These are phyloP conservation scores for Rhingia rostrata DNA, from an alignment of 2,888 invertebrate species.

Conservation along the genomic window DNA sequence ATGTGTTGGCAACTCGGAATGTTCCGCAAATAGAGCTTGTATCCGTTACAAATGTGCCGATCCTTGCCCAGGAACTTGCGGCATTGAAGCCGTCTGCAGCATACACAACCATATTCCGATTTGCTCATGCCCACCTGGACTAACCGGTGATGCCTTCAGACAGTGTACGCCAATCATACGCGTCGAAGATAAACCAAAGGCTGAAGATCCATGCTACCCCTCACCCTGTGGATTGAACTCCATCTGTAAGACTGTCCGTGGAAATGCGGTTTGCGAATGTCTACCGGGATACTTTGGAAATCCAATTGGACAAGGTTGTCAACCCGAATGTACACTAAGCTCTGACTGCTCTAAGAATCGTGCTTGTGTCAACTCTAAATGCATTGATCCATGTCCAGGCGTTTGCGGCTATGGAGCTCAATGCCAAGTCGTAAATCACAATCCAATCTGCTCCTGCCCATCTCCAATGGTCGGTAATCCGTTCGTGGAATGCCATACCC, in stretches of 20 bases:
- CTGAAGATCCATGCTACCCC: constrained; percentile 86
- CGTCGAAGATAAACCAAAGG: constrained; percentile 76
- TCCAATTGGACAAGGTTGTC: constrained; percentile 87
- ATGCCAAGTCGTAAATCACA: constrained; percentile 92
- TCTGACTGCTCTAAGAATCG: constrained; percentile 90
- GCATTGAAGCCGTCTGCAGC: constrained; percentile 91
- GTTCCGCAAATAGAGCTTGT: constrained; percentile 91
- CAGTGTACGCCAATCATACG: constrained; percentile 83
- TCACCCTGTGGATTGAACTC: constrained; percentile 92
- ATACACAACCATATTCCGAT: constrained; percentile 88
- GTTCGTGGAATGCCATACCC: constrained; percentile 87
- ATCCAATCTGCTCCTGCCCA: constrained; percentile 92
- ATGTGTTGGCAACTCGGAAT: constrained; percentile 93
- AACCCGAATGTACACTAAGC: constrained; percentile 92
- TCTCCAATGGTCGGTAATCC: constrained; percentile 90
- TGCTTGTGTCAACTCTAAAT: constrained; percentile 91
- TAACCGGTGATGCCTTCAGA: constrained; percentile 87
- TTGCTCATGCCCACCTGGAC: constrained; percentile 86
- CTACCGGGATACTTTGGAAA: constrained; percentile 89
- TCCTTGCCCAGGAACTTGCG: constrained; percentile 92
- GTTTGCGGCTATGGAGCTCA: constrained; percentile 90
- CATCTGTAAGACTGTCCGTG: constrained; percentile 85
- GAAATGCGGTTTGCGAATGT: constrained; percentile 89
- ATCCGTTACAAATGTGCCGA: constrained; percentile 92
- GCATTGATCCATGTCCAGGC: constrained; percentile 91